Base-by-base conservation (phyloP, 2,797 vertebrate species). In the Valencia hispanica region DNA sequence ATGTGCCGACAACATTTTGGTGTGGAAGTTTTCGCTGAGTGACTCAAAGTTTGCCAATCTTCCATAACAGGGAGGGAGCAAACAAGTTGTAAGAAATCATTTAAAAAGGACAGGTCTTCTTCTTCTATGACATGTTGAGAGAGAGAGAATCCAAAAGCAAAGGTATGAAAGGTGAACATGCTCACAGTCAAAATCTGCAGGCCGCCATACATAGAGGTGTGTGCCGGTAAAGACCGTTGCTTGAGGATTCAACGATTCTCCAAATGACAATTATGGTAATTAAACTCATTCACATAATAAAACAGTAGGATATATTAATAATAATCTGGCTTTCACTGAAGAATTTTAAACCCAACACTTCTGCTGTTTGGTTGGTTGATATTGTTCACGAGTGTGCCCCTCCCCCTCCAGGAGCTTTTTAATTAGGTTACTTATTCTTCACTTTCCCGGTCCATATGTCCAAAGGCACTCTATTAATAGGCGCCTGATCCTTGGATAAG, bases 391-490 rank as follows among this genome's bases (percentile, higher is more conserved):
- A 18, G 10, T 6, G 17, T 14, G 66, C 22, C 17, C 17, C 63
- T 25, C 39, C 63, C 30, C 69, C 34, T 68, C 69, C 0, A 10
- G 72, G 82, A 63, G 63, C 70, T 55, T 57, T 90, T 89, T 91
- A 91, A 93, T 30, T 34, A 85, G 86, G 77, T 91, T 86, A 89
- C 34, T 69, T 77, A 84, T 77, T 82, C 77, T 80, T 81, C 80
- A 79, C 87, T 81, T 90, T 88, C 86, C 27, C 79, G 0, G 39
- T 59, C 70, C 57, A 22, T 75, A 71, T 73, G 78, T 77, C 82
- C 78, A 83, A 83, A 87, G 80, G 73, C 85, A 68, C 79, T 66
- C 47, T 94, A 93, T 92, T 89, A 91, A 89, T 94, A 92, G 86
- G 73, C 0, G 43, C 80, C 85, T 86, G 85, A 94, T 91, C 93